Conservation (phyloP, 2,888 invertebrate genomes). For the Hedya salicella region DNA sequence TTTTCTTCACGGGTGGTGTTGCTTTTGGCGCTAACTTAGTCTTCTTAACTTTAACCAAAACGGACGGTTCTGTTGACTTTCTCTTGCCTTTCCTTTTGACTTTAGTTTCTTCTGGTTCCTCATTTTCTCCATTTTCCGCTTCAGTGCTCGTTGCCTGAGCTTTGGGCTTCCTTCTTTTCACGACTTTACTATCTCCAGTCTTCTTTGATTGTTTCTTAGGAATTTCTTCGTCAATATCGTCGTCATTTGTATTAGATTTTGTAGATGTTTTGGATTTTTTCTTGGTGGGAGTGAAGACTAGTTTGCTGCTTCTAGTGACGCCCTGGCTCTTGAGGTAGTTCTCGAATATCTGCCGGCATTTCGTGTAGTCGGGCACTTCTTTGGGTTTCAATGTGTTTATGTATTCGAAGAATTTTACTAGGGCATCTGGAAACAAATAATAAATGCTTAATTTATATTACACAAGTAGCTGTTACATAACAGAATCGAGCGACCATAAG, state of each 20-base stretch:
- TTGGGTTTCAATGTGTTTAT: slow-evolving; percentile 88
- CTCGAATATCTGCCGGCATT: slow-evolving; percentile 87
- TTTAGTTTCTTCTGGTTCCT: slow-evolving; percentile 58
- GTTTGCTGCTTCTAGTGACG: slow-evolving; percentile 82
- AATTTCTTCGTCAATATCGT: slow-evolving; percentile 43
- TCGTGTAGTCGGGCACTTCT: slow-evolving; percentile 89
- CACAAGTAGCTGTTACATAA: background rate
- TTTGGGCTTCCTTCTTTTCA: slow-evolving; percentile 48
- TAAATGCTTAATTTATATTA: background rate
- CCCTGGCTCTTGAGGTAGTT: slow-evolving; percentile 87
- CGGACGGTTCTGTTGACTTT: slow-evolving; percentile 66
- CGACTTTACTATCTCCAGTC: slow-evolving; percentile 48
- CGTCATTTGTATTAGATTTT: slow-evolving; percentile 6
- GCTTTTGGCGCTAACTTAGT: slow-evolving; percentile 66
- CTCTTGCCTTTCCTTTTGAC: slow-evolving; percentile 59
- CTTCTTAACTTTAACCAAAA: slow-evolving; percentile 67
- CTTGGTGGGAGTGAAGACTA: slow-evolving; percentile 82
- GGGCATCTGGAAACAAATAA: slow-evolving; percentile 81
- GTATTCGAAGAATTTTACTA: slow-evolving; percentile 88
- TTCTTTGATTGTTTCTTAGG: slow-evolving; percentile 48
- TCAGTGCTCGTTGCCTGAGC: slow-evolving; percentile 45
- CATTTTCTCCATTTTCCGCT: slow-evolving; percentile 61
- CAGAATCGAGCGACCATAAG: slow-evolving; percentile 75
- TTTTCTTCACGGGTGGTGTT: slow-evolving; percentile 74
- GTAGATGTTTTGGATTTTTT: slow-evolving; percentile 50